Base-by-base conservation (phyloP, 2,888 invertebrate species). In the Flexamia atlantica region DNA sequence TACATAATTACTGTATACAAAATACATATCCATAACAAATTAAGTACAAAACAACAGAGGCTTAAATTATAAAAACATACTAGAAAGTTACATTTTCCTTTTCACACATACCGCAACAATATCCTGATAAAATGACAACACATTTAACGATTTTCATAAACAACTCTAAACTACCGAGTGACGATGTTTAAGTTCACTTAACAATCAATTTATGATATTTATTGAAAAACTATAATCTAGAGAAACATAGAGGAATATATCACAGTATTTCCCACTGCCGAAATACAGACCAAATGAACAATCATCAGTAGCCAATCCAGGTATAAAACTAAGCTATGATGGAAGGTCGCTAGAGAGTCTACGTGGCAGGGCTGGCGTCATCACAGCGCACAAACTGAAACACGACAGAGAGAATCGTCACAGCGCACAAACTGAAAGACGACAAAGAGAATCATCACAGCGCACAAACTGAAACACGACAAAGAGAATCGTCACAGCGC, bases 231-330 rank as follows among this genome's bases (percentile, higher is more conserved):
- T 76, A 76, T 76, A 76, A 40, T 72, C 76, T 76, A 46, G 46
- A 42, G 23, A 76, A 46, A 76, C 76, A 76, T 76, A 28, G 40
- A 79, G 79, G 79, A 79, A 70, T 30, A 53, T 83, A 83, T 83
- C 82, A 83, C 82, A 83, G 82, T 57, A 74, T 83, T 79, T 57
- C 72, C 82, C 36, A 28, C 57, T 23, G 25, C 81, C 42, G 50
- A 81, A 82, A 70, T 74, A 83, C 82, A 82, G 57, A 40, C 82
- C 82, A 83, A 83, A 83, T 83, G 82, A 83, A 83, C 82, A 83
- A 83, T 74, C 82, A 70, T 57, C 82, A 83, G 64, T 57, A 30
- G 17, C 36, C 28, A 79, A 53, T 70, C 82, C 82, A 83, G 82
- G 79, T 79, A 79, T 57, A 79, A 79, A 79, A 79, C 79, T 79